Conservation (phyloP, 2,797 vertebrate genomes). For the Coranthus polyacanthus region DNA sequence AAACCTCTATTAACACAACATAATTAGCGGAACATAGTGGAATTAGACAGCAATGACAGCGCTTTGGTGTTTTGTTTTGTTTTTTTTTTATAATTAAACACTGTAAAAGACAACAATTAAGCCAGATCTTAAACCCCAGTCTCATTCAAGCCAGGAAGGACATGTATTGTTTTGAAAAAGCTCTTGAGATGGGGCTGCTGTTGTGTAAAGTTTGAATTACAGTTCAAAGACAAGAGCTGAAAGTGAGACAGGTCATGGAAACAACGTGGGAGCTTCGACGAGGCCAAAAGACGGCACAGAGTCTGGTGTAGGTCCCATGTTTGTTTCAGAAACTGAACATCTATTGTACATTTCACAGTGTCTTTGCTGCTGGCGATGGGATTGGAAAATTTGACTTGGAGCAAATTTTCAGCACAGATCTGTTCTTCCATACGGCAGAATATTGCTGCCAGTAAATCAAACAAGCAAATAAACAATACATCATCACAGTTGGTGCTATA, state of each 20-base stretch:
- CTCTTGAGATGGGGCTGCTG: slow-evolving; percentile 66
- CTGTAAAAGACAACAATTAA: slow-evolving; percentile 79
- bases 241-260: slow-evolving; percentile 71
- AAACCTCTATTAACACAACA: slow-evolving; percentile 72
- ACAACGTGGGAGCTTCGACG: slow-evolving; percentile 19
- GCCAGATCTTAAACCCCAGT: slow-evolving; percentile 66
- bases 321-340: slow-evolving; percentile 15
- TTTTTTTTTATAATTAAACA: slow-evolving; percentile 71
- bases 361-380: neutral
- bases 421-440: neutral
- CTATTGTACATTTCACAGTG: slow-evolving; percentile 10
- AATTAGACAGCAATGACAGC: slow-evolving; percentile 69
- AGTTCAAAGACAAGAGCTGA: slow-evolving; percentile 68
- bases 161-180: slow-evolving; percentile 71
- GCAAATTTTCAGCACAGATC: slow-evolving; percentile 18
- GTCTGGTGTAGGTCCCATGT: slow-evolving; percentile 6
- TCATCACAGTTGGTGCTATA: neutral
- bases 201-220: slow-evolving; percentile 62
- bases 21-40: slow-evolving; percentile 80
- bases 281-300: neutral
- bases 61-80: slow-evolving; percentile 68
- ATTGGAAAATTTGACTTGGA: slow-evolving; percentile 17
- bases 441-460: neutral
- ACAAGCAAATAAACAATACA: slow-evolving; percentile 1
- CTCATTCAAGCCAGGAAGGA: slow-evolving; percentile 67